Base-by-base conservation (phyloP, 2,797 vertebrate species). In the Adelosebastes latens region DNA sequence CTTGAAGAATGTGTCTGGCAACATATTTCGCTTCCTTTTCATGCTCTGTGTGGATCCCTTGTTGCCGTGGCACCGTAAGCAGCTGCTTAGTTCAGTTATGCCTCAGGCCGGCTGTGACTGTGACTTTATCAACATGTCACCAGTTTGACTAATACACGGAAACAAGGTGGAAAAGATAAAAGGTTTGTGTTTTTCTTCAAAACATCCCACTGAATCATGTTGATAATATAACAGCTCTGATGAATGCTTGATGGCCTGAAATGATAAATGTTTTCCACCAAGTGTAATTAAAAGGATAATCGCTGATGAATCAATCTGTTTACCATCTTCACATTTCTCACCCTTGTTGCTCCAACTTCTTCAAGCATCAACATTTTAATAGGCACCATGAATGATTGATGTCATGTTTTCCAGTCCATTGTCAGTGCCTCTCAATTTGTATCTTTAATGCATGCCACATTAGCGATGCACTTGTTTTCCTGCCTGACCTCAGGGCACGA, bases 131-230 rank as follows among this genome's bases (percentile, higher is more conserved):
- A 82, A 82, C 31, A 71, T 70, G 65, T 77, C 82, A 86, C 22
- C 72, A 5, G 60, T 63, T 62, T 82, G 81, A 85, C 27, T 32
- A 71, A 88, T 53, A 58, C 60, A 39, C 24, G 20, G 27, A 78
- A 86, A 88, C 72, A 82, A 75, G 52, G 59, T 79, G 42, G 22
- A 69, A 75, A 69, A 65, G 27, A 81, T 83, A 29, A 73, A 70
- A 83, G 66, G 52, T 75, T 81, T 27, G 52, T 16, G 6, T 52
- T 72, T 77, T 67, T 20, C 13, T 69, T 22, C 24, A n/a, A 64
- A 83, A 14, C 53, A 16, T 61, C 24, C 49, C 53, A 46, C 22
- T 71, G 64, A 68, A 68, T 84, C 64, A 52, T 7, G 46, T 11
- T n/a, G 22, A 25, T 61, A 12, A 56, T 32, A 61, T 24, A 58